phyloP scores from a whole-genome alignment of 2,797 vertebrate genomes.

The Meriones psammophilus region DNA sequence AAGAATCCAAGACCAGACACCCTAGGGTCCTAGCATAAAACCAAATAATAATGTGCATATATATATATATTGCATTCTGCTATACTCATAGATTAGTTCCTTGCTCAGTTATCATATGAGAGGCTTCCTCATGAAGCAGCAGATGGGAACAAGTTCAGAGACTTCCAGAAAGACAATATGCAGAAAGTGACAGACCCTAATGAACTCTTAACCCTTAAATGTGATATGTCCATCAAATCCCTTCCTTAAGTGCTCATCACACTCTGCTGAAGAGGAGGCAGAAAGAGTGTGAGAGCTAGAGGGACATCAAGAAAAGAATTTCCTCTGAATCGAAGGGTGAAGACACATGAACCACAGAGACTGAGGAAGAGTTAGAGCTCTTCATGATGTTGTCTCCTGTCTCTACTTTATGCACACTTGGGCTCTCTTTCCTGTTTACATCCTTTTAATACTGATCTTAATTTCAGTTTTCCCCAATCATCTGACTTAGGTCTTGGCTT shows the following conservation, averaged over 20 bases:
- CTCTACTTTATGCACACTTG: neutral
- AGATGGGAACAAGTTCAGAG: neutral
- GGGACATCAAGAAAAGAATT: neutral
- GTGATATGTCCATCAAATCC: neutral
- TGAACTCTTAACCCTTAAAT: neutral
- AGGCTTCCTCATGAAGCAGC: neutral
- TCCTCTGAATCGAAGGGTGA: neutral
- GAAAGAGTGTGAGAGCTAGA: neutral
- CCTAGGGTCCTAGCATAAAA: neutral
- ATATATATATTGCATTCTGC: neutral
- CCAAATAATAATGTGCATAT: neutral
- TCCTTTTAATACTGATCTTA: slow-evolving; percentile 2
- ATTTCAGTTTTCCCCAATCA: slow-evolving; percentile 2
- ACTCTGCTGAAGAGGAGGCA: neutral
- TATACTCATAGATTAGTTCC: too few relatives aligned
- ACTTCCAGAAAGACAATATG: neutral
- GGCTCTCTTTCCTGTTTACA: slow-evolving; percentile 25
- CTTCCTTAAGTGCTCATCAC: neutral
- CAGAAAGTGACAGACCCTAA: neutral
- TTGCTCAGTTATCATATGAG: neutral
- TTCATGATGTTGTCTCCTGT: neutral
- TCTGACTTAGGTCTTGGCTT: neutral
- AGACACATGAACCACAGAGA: neutral
- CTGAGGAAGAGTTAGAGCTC: neutral
- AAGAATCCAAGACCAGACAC: neutral